Percentiles rank a stretch among this genome's conserved stretches.
Conservation (phyloP, 2,888 invertebrate genomes). For the Sphaerophoria taeniata region DNA sequence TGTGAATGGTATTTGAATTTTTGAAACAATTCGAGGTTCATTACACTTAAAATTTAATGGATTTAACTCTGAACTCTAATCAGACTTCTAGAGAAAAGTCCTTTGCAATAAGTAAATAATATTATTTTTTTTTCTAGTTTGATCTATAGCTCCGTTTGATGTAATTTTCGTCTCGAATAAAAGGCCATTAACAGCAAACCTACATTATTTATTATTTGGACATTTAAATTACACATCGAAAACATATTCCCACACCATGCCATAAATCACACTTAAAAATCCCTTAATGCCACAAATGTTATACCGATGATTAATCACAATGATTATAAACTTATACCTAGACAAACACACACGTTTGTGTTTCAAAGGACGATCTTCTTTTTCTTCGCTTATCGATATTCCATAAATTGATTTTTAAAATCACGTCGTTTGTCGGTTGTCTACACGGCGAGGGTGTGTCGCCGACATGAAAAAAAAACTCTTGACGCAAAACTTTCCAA, state of each 20-base stretch:
- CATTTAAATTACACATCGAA: too few species aligned
- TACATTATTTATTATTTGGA: too few species aligned
- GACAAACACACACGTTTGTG: too few species aligned
- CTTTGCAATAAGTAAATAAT: too few species aligned
- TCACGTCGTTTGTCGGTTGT: neutral
- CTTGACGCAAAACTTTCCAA: slow-evolving; percentile 26
- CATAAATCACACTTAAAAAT: slow-evolving; percentile 13
- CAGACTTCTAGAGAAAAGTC: too few species aligned
- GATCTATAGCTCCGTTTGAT: too few species aligned
- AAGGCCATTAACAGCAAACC: too few species aligned
- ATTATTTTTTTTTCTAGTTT: too few species aligned
- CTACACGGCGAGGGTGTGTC: neutral
- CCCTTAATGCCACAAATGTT: slow-evolving; percentile 1
- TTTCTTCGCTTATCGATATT: slow-evolving; percentile 1
- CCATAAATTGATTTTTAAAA: slow-evolving; percentile 23
- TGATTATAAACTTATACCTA: neutral
- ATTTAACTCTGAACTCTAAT: too few species aligned
- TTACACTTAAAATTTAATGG: neutral
- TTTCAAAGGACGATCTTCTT: neutral
- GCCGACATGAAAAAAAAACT: slow-evolving; percentile 19
- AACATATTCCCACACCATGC: neutral
- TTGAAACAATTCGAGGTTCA: neutral
- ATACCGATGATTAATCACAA: slow-evolving; percentile 6
- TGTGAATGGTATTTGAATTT: neutral
- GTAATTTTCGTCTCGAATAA: too few species aligned